phyloP scores from a whole-genome alignment of 2,797 vertebrate species.

The Austrolebias charrua region DNA sequence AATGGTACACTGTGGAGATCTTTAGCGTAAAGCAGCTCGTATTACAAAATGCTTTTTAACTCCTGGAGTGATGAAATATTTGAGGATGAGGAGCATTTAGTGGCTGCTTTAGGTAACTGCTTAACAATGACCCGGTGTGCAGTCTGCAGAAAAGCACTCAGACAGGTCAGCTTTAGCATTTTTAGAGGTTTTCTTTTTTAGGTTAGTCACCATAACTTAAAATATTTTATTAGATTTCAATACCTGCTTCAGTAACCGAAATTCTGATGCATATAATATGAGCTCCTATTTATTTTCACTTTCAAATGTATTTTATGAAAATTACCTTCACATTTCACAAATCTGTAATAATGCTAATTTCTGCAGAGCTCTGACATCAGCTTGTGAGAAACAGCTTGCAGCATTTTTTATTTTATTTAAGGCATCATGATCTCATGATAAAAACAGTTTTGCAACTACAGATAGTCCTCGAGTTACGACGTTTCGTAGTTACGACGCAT shows the following conservation, averaged over 20 bases:
- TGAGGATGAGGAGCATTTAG: constrained; percentile 21
- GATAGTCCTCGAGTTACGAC: no score
- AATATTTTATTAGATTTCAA: no score
- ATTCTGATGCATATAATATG: no score
- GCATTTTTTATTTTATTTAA: no score
- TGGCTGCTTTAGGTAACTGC: constrained; percentile 20
- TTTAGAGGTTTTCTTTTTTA: background rate
- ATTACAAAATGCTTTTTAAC: constrained; percentile 27
- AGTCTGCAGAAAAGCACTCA: constrained; percentile 25
- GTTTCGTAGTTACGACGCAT: no score
- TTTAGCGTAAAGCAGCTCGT: constrained; percentile 17
- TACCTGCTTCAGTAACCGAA: no score
- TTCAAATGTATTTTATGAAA: no score
- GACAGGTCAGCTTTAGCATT: constrained; percentile 18
- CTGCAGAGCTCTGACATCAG: no score
- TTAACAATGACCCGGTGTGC: constrained; percentile 18
- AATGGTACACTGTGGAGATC: constrained; percentile 51
- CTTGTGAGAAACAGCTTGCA: no score
- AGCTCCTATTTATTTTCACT: no score
- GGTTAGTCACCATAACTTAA: background rate
- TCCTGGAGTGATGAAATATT: constrained; percentile 1
- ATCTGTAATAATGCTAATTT: no score
- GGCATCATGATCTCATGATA: background rate
- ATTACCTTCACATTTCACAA: no score
- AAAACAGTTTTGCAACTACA: background rate